Conservation (phyloP, 2,888 invertebrate species). For the Campopleginae sp. region DNA sequence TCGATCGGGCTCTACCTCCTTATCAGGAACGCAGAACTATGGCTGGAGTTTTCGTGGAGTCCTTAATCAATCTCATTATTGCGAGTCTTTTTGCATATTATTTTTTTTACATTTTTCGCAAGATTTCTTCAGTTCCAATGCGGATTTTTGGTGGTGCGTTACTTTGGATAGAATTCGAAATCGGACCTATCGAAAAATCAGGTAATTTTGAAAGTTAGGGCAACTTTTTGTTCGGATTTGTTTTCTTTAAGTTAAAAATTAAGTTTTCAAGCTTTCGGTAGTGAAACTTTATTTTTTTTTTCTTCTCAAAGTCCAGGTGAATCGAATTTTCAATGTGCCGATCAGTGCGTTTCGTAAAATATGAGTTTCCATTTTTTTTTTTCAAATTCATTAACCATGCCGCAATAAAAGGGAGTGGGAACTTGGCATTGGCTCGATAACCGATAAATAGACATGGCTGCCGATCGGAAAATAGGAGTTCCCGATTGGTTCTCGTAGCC, state of each 20-base stretch:
- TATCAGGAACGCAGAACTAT: constrained; percentile 78
- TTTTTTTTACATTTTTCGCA: constrained; percentile 24
- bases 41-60: constrained; percentile 65
- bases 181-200: neutral
- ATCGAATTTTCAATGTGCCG: neutral
- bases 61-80: constrained; percentile 61
- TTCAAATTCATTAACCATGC: neutral
- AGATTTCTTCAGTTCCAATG: neutral
- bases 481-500: constrained; percentile 81
- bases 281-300: neutral
- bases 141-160: neutral
- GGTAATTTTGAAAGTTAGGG: neutral
- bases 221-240: neutral
- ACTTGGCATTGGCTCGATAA: constrained; percentile 70
- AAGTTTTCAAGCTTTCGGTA: neutral
- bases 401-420: neutral
- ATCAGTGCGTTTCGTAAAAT: neutral
- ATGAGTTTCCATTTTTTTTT: neutral
- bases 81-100: neutral
- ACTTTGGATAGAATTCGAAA: neutral
- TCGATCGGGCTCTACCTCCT: constrained; percentile 75
- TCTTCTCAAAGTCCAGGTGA: neutral
- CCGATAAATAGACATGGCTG: constrained; percentile 74
- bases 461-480: constrained; percentile 81
- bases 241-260: neutral